Conservation (phyloP, 2,113 vertebrate genomes). For the Ardeotis arabs region DNA sequence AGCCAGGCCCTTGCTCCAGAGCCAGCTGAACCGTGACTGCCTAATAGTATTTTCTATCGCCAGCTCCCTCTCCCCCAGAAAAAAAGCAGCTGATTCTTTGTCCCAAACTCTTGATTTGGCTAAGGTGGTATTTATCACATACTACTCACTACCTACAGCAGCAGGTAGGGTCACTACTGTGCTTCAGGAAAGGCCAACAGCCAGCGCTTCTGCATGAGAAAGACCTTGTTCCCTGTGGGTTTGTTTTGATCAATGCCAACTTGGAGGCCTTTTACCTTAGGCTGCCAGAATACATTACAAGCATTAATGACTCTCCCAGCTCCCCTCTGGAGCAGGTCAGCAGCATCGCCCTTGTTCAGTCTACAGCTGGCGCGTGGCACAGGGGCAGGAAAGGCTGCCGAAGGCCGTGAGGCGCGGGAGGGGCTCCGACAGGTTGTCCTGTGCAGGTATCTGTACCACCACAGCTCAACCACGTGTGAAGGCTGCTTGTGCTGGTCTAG, state of each 20-base stretch:
- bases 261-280: background rate
- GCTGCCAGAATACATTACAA: background rate
- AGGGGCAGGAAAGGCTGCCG: accelerated
- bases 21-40: background rate
- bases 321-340: background rate
- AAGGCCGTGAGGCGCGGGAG: background rate
- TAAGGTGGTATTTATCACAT: background rate
- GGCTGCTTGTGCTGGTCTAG: accelerated
- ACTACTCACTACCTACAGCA: accelerated
- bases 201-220: background rate
- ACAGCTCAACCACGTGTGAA: accelerated
- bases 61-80: background rate
- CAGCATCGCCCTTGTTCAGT: background rate
- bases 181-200: background rate
- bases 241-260: background rate
- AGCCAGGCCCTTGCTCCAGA: background rate
- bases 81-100: accelerated
- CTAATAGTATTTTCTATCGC: accelerated
- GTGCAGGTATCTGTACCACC: accelerated
- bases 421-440: accelerated
- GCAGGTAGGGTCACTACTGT: background rate
- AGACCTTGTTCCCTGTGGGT: background rate
- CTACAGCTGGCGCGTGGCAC: background rate
- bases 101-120: background rate
- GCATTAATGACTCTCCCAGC: background rate